A percentile compares a stretch with the other conserved stretches of the same genome.
Conservation (phyloP, 2,888 invertebrate genomes). For the Camponotus fellah region DNA sequence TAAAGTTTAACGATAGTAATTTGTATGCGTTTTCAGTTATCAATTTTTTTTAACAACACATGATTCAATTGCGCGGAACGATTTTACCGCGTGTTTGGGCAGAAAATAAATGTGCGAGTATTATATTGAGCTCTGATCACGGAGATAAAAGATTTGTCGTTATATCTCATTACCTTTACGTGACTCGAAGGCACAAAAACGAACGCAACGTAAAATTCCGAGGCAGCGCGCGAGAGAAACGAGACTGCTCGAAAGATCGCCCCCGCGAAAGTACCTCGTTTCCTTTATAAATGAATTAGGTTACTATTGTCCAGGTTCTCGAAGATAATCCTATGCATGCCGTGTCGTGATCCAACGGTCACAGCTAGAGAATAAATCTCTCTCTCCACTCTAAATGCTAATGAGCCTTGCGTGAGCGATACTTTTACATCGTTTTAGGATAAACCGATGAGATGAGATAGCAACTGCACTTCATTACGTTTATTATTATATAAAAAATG, state of each 20-base stretch:
- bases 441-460: constrained; percentile 70
- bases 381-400: constrained; percentile 82
- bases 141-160: constrained; percentile 56
- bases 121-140: constrained; percentile 40
- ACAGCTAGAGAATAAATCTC: constrained; percentile 79
- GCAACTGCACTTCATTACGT: constrained; percentile 53
- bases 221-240: constrained; percentile 42
- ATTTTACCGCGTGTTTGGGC: constrained; percentile 13
- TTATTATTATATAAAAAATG: constrained; percentile 18
- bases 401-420: constrained; percentile 76
- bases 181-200: constrained; percentile 56
- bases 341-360: constrained; percentile 78
- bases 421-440: constrained; percentile 72
- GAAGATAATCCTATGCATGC: constrained; percentile 80
- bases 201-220: constrained; percentile 54
- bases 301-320: constrained; percentile 74
- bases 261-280: constrained; percentile 67
- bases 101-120: constrained; percentile 37
- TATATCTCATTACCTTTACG: constrained; percentile 48
- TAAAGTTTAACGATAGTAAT: constrained; percentile 43
- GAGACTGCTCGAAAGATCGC: constrained; percentile 38
- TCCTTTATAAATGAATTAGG: constrained; percentile 74
- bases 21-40: constrained; percentile 34
- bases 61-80: constrained; percentile 35
- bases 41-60: constrained; percentile 40